These are phyloP conservation scores for Melieria picta DNA, from an alignment of 2,888 invertebrate species.

Conservation along the genomic window DNA sequence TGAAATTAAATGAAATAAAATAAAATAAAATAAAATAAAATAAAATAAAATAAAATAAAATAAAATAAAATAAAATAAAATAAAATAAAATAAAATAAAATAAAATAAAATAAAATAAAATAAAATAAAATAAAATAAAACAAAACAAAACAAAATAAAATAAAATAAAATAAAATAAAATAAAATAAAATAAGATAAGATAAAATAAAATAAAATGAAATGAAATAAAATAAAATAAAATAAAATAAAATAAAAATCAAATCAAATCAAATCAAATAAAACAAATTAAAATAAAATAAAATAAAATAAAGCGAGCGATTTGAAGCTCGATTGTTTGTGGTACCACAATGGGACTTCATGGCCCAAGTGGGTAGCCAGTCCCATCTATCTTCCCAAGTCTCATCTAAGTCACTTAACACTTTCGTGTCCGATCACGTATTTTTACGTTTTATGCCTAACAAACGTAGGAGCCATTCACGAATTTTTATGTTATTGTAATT, in stretches of 20 bases:
- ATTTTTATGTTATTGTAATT: too few species aligned
- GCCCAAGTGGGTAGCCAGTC: too few species aligned
- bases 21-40: constrained; percentile 6
- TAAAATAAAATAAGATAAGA: constrained; percentile 3
- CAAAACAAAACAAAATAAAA: background rate
- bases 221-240: background rate
- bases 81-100: background rate
- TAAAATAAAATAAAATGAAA: constrained; percentile 1
- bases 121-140: background rate
- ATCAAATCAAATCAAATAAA: background rate
- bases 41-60: constrained; percentile 3
- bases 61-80: background rate
- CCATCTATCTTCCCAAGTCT: too few species aligned
- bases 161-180: constrained; percentile 2
- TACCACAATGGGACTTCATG: too few species aligned
- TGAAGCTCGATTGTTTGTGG: too few species aligned
- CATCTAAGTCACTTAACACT: too few species aligned
- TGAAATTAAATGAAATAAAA: background rate
- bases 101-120: background rate
- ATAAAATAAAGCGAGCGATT: too few species aligned
- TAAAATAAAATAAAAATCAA: constrained; percentile 1
- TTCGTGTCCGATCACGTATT: too few species aligned
- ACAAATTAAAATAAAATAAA: too few species aligned
- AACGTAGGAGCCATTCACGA: too few species aligned
- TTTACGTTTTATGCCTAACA: too few species aligned